Base-by-base conservation (phyloP, 2,113 vertebrate species). In the Phoxinus phoxinus region DNA sequence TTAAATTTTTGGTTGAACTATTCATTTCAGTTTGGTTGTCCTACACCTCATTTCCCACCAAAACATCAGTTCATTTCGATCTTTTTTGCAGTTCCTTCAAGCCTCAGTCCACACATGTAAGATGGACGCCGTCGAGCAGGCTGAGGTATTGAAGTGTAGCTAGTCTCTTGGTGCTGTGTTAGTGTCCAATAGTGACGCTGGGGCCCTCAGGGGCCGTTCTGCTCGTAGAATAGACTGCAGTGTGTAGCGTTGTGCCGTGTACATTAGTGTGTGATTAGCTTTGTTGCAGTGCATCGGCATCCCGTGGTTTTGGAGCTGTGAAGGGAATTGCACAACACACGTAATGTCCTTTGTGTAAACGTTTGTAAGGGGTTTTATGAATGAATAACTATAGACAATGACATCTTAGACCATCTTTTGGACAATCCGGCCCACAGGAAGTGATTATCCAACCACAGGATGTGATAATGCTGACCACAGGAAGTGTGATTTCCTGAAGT, bases 31-130 rank as follows among this genome's bases (percentile, higher is more conserved):
- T 23, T 56, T 3, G 53, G 19, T 56, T 56, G 19, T 56, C 19
- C 53, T 56, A 56, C 1, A 58, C 58, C 30, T 19, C 13, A 3
- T 6, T 69, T 69, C 25, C 65, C 5, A 17, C 30, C 65, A 69
- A 21, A 75, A 27, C 6, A 19, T 5, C 67, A 53, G 44, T 41
- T 37, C n/a, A 72, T 25, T 41, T 37, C 27, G 25, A 51, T 90
- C 69, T 92, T 91, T 86, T 92, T 94, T 94, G 91, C 94, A 94
- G 94, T 90, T 93, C 90, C 91, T 91, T 91, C 92, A 94, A 92
- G 89, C 92, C 91, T 25, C 92, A 94, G 90, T 90, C 92, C 88
- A 90, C 92, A 90, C 92, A 93, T 87, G 92, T 94, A 90, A 89
- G 93, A 93, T 94, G 94, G 92, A 94, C 93, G 73, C 90, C 94